Evolutionary conservation across 2,888 invertebrate genomes (phyloP), one percentile per base, ranked within the genome.

Genomic region (Agapostemon virescens): DNA sequence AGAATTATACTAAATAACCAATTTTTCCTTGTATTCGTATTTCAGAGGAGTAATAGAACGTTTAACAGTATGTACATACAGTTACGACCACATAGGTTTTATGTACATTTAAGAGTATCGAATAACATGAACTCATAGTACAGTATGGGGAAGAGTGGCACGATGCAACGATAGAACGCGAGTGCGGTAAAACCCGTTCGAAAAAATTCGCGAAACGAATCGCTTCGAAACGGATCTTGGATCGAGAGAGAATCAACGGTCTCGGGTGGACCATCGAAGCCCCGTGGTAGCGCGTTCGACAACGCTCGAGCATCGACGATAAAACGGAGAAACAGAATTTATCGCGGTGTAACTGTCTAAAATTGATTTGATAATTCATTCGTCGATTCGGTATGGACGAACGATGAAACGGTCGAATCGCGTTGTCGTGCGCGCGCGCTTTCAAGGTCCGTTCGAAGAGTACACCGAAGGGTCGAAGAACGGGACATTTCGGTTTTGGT

Each of bases 1-100:
- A 77, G 80, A 77, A 85, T 91, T 90, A 90, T 91, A 90, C 90
- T 91, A 92, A 91, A 90, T 91, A 91, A 91, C 89, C 89, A 91
- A 90, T 91, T 90, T 86, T 90, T 86, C 88, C 88, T 90, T 90
- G 90, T 90, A 89, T 90, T 90, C 87, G 88, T 90, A 87, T 86
- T 83, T 89, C 86, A 85, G 87, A 86, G 85, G 87, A 88, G 87
- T 89, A 85, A 86, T 89, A 89, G 88, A 90, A 89, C 86, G 88
- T 89, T 88, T 89, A 90, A 90, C 88, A 89, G 86, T 90, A 90
- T 91, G 87, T 90, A 89, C 88, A 90, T 88, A 89, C 88, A 89
- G 89, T 90, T 88, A 89, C 86, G 88, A 87, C 86, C 84, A 86
- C 83, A 81, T 84, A 86, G 74, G 83, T 86, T 87, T 86, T 90